Percentiles rank a stretch among this genome's conserved stretches.
phyloP scores from a whole-genome alignment of 2,113 vertebrate species.

The Nothocercus julius region DNA sequence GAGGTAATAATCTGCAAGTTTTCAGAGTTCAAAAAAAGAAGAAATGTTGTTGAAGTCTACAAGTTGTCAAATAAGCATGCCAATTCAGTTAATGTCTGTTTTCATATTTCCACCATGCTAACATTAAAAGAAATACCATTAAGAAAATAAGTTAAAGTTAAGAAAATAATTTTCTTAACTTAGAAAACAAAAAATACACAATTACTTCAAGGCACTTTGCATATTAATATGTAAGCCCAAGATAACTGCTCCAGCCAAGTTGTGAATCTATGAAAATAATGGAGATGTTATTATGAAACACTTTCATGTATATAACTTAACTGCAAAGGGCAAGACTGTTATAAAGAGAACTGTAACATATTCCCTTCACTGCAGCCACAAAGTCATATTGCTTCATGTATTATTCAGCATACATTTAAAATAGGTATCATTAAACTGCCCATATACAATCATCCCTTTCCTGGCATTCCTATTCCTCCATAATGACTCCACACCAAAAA shows the following conservation, averaged over 20 bases:
- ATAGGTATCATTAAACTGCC: not conserved
- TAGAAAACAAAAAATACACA: not conserved
- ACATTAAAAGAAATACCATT: constrained; percentile 14
- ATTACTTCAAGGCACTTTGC: not conserved
- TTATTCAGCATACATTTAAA: not conserved
- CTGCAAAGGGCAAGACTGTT: not conserved
- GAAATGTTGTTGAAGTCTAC: not conserved
- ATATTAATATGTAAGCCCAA: not conserved
- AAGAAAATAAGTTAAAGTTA: too few relatives aligned
- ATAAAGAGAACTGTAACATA: not conserved
- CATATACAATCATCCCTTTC: not conserved
- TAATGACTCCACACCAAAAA: not conserved
- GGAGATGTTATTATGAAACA: constrained; percentile 14
- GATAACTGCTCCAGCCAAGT: constrained; percentile 11
- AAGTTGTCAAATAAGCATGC: not conserved
- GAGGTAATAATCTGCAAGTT: not conserved
- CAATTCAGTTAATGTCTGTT: not conserved
- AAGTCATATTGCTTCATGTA: not conserved
- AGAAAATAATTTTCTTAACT: constrained; percentile 1
- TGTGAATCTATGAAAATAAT: constrained; percentile 23
- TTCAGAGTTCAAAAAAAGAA: not conserved
- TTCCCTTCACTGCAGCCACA: not conserved
- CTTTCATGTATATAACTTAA: not conserved
- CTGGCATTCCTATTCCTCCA: not conserved
- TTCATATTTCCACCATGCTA: constrained; percentile 10